Evolutionary conservation across 2,888 invertebrate genomes (phyloP), one percentile per base, ranked within the genome.

Genomic region (Brenthis daphne): DNA sequence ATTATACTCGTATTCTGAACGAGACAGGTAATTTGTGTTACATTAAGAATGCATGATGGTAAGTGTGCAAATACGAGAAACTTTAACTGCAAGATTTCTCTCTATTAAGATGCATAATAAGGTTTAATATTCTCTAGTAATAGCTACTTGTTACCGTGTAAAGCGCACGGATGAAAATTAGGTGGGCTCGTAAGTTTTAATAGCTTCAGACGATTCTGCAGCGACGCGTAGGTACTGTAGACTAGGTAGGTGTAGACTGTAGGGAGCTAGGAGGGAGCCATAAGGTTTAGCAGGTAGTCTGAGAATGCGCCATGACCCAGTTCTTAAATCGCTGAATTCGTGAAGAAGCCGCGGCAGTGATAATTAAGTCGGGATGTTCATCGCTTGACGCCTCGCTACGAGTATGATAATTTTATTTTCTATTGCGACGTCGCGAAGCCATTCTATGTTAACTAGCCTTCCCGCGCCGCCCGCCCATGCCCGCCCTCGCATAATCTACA

Each of bases 361-460:
- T 61, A 65, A 69, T 69, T 57, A 63, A 51, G 61, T 63, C 50
- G 64, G 50, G 12, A 57, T 67, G 58, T 72, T 69, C 37, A 6
- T 57, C 53, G 24, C 67, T 14, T 51, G 4, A 51, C n/a, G 63
- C 57, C 58, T 69, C 60, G 67, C 71, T 75, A 24, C 24, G 24
- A 24, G 24, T 24, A 75, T 75, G 75, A 61, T 74, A 72, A 76
- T 73, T 71, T 71, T 73, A 73, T 75, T 71, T 75, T 70, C 74
- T 67, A 72, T 75, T 70, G 67, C 11, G 13, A 29, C 58, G n/a
- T 58, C 50, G 16, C 51, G 14, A 33, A 37, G 48, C n/a, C 43
- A 51, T 57, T 57, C 53, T 53, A 37, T 6, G 13, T 29, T 47
- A 67, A 67, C 61, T 61, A 56, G 50, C 48, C 48, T 37, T 48